A percentile compares a stretch with the other conserved stretches of the same genome.
phyloP scores from a whole-genome alignment of 2,888 invertebrate species.

The Priocnemis perturbator region DNA sequence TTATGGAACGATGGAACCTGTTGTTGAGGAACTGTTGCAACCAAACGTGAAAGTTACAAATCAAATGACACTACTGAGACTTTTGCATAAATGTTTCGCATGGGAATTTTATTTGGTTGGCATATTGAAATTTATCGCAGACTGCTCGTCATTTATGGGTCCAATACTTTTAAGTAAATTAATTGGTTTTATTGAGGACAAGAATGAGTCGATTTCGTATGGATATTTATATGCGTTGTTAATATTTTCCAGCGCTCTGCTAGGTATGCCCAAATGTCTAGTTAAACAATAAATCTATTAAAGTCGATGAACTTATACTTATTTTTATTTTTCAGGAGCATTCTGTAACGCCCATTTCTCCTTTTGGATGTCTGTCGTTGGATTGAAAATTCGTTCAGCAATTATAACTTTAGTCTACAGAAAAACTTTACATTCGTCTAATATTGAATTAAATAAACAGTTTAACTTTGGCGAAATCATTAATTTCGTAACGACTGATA shows the following conservation, averaged over 20 bases:
- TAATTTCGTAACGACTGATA: constrained; percentile 98
- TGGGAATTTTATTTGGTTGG: constrained; percentile 90
- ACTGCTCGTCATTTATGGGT: constrained; percentile 90
- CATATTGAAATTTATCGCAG: constrained; percentile 87
- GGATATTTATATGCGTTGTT: constrained; percentile 83
- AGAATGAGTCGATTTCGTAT: constrained; percentile 80
- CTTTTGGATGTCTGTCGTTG: constrained; percentile 89
- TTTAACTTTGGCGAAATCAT: constrained; percentile 90
- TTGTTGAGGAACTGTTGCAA: constrained; percentile 29
- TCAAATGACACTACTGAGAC: constrained; percentile 79
- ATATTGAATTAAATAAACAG: constrained; percentile 66
- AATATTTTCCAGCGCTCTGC: constrained; percentile 81
- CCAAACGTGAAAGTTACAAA: constrained; percentile 59
- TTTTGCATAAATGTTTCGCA: constrained; percentile 86
- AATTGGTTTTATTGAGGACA: constrained; percentile 86
- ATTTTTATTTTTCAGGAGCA: constrained; percentile 78
- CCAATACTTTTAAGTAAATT: constrained; percentile 91
- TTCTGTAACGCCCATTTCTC: constrained; percentile 92
- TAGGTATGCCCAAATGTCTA: constrained; percentile 78
- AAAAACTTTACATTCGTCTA: constrained; percentile 77
- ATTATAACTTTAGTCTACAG: constrained; percentile 89
- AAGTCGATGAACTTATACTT: constrained; percentile 36
- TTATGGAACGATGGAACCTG: constrained; percentile 29
- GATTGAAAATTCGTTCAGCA: constrained; percentile 90
- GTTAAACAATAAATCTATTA: too few relatives aligned